Conservation (phyloP, 2,797 vertebrate species). For the Rachycentron canadum region DNA sequence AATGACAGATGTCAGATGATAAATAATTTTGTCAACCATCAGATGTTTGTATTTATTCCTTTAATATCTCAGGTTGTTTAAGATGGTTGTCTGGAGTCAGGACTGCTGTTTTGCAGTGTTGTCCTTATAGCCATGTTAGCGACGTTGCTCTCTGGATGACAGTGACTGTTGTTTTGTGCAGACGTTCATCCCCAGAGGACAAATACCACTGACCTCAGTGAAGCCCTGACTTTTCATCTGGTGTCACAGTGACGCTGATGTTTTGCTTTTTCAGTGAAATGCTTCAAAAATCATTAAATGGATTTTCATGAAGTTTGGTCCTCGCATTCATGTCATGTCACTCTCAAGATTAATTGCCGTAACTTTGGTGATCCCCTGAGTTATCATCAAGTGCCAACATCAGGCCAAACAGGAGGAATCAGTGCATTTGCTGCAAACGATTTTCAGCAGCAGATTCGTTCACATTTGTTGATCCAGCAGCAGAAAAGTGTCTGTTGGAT, state of each 20-base stretch:
- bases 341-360: background rate
- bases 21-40: background rate
- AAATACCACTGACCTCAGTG: background rate
- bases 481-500: background rate
- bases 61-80: background rate
- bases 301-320: too few species aligned
- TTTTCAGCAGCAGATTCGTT: background rate
- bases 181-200: background rate
- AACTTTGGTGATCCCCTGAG: background rate
- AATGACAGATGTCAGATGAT: background rate
- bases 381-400: background rate
- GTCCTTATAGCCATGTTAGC: background rate
- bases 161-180: background rate
- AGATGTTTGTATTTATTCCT: background rate
- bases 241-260: background rate
- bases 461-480: background rate
- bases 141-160: background rate
- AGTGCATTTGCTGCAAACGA: background rate
- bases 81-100: too few species aligned
- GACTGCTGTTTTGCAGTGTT: background rate
- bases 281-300: background rate
- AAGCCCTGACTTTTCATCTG: background rate
- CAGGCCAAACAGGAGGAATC: background rate
- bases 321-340: too few species aligned
- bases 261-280: background rate